Percentiles rank a stretch among this genome's conserved stretches.
These are phyloP conservation scores for Mellilla xanthometata DNA, from an alignment of 2,888 invertebrate species.

Conservation along the genomic window DNA sequence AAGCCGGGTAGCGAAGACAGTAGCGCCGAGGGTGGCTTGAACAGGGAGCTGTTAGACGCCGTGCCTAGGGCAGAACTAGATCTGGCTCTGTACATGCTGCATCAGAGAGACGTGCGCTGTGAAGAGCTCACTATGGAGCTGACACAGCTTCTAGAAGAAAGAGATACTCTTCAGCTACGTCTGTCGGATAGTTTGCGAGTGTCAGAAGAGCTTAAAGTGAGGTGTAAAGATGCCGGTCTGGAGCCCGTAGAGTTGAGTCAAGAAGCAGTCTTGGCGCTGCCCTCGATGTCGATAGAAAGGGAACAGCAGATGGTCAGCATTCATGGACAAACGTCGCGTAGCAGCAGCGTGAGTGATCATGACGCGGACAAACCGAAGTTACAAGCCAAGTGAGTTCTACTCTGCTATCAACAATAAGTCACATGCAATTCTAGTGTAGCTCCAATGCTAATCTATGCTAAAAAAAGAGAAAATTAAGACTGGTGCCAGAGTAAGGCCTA, in stretches of 20 bases:
- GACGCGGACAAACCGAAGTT: conserved; percentile 70
- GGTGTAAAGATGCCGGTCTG: conserved; percentile 47
- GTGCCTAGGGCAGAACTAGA: conserved; percentile 87
- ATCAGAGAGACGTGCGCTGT: conserved; percentile 92
- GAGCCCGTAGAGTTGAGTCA: conserved; percentile 51
- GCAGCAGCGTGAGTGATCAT: conserved; percentile 67
- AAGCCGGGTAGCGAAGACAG: conserved; percentile 53
- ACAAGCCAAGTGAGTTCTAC: conserved; percentile 70
- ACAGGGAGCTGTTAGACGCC: conserved; percentile 60
- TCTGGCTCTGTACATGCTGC: conserved; percentile 91
- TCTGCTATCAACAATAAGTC: neutral
- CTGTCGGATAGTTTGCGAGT: conserved; percentile 91
- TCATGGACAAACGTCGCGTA: conserved; percentile 64
- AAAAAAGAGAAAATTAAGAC: too few species aligned
- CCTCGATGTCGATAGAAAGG: conserved; percentile 53
- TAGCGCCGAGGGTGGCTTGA: conserved; percentile 35
- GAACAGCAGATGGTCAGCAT: conserved; percentile 61
- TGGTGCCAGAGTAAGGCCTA: too few species aligned
- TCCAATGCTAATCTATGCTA: too few species aligned
- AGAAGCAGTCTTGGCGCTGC: conserved; percentile 54
- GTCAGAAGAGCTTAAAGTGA: conserved; percentile 82
- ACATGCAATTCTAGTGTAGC: too few species aligned
- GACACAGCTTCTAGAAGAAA: conserved; percentile 91
- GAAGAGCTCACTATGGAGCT: conserved; percentile 94
- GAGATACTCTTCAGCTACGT: conserved; percentile 92